Conservation (phyloP, 2,113 vertebrate species). For the Electrona antarctica region DNA sequence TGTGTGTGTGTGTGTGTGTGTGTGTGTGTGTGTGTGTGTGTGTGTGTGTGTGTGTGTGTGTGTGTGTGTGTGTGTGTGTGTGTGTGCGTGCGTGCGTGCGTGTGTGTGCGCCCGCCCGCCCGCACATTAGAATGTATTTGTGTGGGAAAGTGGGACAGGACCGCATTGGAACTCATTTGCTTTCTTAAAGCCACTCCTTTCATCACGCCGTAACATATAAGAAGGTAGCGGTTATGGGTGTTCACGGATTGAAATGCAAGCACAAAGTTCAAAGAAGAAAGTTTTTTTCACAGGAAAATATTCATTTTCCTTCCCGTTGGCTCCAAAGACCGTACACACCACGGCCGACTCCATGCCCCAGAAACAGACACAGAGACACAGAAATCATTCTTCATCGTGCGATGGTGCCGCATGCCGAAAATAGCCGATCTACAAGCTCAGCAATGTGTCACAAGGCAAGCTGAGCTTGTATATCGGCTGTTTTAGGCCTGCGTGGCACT, state of each 20-base stretch:
- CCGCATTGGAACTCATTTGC: slow-evolving; percentile 35
- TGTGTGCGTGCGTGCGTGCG: background rate
- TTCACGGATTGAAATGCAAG: slow-evolving; percentile 32
- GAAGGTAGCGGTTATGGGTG: slow-evolving; percentile 50
- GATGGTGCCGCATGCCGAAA: too few relatives aligned
- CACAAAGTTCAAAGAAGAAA: slow-evolving; percentile 53
- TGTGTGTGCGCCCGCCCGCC: slow-evolving; percentile 8
- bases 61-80: slow-evolving; percentile 1
- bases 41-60: background rate
- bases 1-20: slow-evolving; percentile 22
- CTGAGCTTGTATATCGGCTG: too few relatives aligned
- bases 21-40: slow-evolving; percentile 10
- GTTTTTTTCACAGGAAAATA: background rate
- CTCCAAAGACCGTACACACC: slow-evolving; percentile 15
- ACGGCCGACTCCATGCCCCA: background rate
- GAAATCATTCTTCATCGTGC: background rate
- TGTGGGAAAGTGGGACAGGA: slow-evolving; percentile 57
- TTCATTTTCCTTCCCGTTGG: too few relatives aligned
- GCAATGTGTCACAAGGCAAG: too few relatives aligned
- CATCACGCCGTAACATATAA: slow-evolving; percentile 58
- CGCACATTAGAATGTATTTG: slow-evolving; percentile 3
- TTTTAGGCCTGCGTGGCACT: too few relatives aligned
- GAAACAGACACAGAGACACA: slow-evolving; percentile 11
- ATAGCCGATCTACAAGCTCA: too few relatives aligned
- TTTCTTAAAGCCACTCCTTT: slow-evolving; percentile 40